Evolutionary conservation across 2,797 vertebrate genomes (phyloP), one percentile per base, ranked within the genome.

Genomic region (Pseudomugil gertrudae): DNA sequence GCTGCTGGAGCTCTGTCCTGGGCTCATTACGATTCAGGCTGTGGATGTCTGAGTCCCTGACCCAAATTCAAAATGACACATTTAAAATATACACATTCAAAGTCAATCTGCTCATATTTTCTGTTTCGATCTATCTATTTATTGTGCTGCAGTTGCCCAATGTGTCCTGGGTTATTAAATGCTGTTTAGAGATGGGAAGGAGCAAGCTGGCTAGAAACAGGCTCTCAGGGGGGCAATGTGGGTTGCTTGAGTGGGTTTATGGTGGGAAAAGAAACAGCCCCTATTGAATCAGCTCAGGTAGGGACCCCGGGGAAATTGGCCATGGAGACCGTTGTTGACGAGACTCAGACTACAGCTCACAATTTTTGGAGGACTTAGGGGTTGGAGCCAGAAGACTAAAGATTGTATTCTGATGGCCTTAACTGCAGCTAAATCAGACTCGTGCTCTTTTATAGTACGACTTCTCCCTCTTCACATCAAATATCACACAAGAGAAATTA

Each of bases 61-160:
- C 84, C 85, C 85, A 86, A 83, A 89, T 91, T 85, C 69, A 78
- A 84, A 64, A 86, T 63, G 82, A 84, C 87, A 86, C 51, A 74
- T 84, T 78, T 72, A 74, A 84, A 82, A 87, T 71, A 77, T 58
- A 73, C 63, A 75, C 33, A 87, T 78, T 85, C 74, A 56, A 69
- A 81, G 68, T 81, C 82, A 75, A 70, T 79, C 76, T 82, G 76
- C 79, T 71, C 48, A 36, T 71, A 83, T 68, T 75, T 69, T 75
- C 29, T 59, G 19, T 43, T 80, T 66, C 17, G 52, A 8, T 47
- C 23, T 48, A 29, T 69, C 3, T 29, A 19, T 48, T 21, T 43
- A 17, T 51, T 58, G 53, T 57, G 36, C 27, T 23, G 64, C 60
- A 13, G 69, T 61, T 26, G 57, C 51, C 40, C 43, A 10, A 3